Evolutionary conservation across 2,888 invertebrate genomes (phyloP), one percentile per base, ranked within the genome.

Genomic region (Cantharis flavilabris): DNA sequence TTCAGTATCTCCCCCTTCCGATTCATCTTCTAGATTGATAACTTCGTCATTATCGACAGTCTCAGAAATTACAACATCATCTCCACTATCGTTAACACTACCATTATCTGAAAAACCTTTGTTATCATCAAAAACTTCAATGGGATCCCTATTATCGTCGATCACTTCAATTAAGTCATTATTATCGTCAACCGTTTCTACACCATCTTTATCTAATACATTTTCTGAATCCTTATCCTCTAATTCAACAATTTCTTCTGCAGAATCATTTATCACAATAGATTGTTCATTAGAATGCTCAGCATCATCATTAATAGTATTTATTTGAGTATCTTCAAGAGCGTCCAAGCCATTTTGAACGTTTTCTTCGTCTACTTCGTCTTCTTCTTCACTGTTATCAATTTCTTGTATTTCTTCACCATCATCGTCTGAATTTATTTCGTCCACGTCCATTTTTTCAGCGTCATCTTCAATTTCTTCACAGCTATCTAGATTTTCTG

Each of bases 171-270:
- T 49, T 18, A 16, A 33, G 16, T 69, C 33, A 16, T 20, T 14
- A 71, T 62, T 75, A 26, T 62, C 73, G 9, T 26, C 26, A 20
- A 62, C 26, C 9, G 20, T 13, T 49, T 71, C 71, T 71, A 62
- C 86, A 23, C 84, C 83, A 75, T 87, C 86, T 28, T 87, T 88
- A 73, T 88, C 78, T 72, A 79, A 79, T 63, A 79, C 78, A 70
- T 78, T 77, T 65, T 72, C 77, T 26, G 75, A 28, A 62, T 80
- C 72, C 23, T 64, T 76, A 26, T 82, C 80, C 63, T 85, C 85
- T 23, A 88, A 85, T 83, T 87, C 85, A 5, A 88, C 87, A 81
- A 86, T 86, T 70, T 84, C 85, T 78, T 85, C 85, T 69, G 85
- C 86, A 7, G 87, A 85, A 83, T 88, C 88, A 79, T 87, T 86